Conservation (phyloP, 2,113 vertebrate species). For the Passer domesticus region DNA sequence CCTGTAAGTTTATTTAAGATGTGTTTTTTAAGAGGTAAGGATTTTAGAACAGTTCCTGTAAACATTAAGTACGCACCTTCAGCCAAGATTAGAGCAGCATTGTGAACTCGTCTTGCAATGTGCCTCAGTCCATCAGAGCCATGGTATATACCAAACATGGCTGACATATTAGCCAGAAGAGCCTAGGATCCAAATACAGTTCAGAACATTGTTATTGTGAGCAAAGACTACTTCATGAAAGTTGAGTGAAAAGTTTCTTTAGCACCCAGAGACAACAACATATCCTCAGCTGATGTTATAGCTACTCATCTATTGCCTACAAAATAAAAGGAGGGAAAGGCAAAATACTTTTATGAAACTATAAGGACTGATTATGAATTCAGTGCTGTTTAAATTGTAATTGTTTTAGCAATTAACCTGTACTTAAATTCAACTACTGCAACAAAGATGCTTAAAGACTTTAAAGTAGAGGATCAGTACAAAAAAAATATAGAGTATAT, state of each 20-base stretch:
- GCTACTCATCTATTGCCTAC: background rate
- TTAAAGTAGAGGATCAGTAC: background rate
- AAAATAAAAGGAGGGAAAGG: background rate
- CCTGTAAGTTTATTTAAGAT: background rate
- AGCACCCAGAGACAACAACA: background rate
- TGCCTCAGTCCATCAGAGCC: conserved; percentile 89
- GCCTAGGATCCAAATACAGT: conserved; percentile 77
- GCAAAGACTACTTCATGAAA: background rate
- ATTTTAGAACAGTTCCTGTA: background rate
- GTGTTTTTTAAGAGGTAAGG: background rate
- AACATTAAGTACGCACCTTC: conserved; percentile 80
- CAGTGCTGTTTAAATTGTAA: background rate
- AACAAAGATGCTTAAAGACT: background rate
- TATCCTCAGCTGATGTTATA: background rate
- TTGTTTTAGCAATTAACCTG: background rate
- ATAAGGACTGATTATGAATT: background rate
- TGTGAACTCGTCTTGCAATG: conserved; percentile 91
- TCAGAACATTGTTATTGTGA: background rate
- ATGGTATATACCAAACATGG: conserved; percentile 93
- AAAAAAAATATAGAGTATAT: background rate
- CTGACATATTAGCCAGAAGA: conserved; percentile 95
- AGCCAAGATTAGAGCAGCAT: conserved; percentile 88
- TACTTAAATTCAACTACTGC: background rate
- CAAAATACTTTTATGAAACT: background rate
- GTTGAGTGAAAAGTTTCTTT: background rate